A percentile compares a stretch with the other conserved stretches of the same genome.
phyloP scores from a whole-genome alignment of 2,797 vertebrate genomes.

The Coluber constrictor region DNA sequence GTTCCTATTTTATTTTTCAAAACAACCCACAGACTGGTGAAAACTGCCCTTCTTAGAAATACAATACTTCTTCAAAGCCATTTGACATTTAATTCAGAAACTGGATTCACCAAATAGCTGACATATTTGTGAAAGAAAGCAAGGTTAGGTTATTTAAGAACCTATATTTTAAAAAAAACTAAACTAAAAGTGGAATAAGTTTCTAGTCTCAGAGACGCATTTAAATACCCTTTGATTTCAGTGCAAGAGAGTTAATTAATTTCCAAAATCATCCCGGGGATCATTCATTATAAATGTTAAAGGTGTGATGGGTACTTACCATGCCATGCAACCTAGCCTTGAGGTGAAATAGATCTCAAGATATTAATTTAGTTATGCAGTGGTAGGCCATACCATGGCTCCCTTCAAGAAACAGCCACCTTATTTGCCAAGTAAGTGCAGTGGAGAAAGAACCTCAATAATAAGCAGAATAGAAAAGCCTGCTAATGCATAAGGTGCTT shows the following conservation, averaged over 20 bases:
- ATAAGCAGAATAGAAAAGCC: neutral
- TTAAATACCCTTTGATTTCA: slow-evolving; percentile 4
- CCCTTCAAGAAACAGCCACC: neutral
- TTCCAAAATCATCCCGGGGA: neutral
- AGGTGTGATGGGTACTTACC: neutral
- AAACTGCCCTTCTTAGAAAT: neutral
- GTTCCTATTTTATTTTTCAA: neutral
- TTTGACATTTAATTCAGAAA: neutral
- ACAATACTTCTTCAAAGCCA: neutral
- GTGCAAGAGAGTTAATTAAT: neutral
- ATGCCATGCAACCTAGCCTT: neutral
- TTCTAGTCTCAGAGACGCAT: neutral
- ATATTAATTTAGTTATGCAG: neutral
- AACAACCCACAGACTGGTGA: neutral
- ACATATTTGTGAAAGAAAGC: neutral
- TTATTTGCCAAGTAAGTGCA: neutral
- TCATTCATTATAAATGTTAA: neutral
- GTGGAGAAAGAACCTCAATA: neutral
- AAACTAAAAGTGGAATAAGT: neutral
- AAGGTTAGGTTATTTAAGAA: neutral
- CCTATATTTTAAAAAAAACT: neutral
- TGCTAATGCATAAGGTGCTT: neutral
- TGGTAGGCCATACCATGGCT: neutral
- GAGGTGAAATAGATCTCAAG: neutral
- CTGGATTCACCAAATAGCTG: accelerated